Percentiles rank a stretch among this genome's conserved stretches.
Conservation (phyloP, 1,140 invertebrate genomes). For the Formica selysi region DNA sequence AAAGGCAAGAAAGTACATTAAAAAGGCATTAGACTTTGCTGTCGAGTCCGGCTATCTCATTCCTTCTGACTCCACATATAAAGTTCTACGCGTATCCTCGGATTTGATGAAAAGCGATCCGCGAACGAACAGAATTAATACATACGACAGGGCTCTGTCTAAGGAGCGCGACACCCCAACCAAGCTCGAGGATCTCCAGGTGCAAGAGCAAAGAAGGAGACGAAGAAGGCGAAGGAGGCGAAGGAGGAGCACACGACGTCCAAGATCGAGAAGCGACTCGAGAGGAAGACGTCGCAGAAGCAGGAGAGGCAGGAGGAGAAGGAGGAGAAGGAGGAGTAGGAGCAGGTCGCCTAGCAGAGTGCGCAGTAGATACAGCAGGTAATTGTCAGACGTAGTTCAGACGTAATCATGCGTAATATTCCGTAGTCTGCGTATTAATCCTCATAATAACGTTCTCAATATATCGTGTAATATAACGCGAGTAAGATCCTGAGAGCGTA, state of each 20-base stretch:
- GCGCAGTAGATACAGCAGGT: slow-evolving; percentile 52
- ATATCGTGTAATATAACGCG: background rate
- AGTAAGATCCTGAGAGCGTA: background rate
- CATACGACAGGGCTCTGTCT: slow-evolving; percentile 7
- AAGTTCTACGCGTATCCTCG: slow-evolving; percentile 76
- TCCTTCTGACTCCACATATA: slow-evolving; percentile 69
- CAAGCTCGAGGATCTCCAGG: slow-evolving; percentile 56
- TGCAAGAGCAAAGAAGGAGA: slow-evolving; percentile 59
- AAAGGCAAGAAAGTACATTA: slow-evolving; percentile 75
- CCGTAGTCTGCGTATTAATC: background rate
- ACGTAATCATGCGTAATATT: background rate
- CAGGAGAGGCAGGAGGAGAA: slow-evolving; percentile 35
- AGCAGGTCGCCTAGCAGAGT: slow-evolving; percentile 17
- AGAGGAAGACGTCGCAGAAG: slow-evolving; percentile 13
- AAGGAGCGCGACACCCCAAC: slow-evolving; percentile 13
- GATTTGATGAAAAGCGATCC: slow-evolving; percentile 64
- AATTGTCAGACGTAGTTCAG: slow-evolving; percentile 24
- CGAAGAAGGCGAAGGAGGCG: background rate
- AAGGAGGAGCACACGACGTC: background rate
- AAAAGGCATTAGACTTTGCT: slow-evolving; percentile 76
- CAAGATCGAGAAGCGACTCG: slow-evolving; percentile 33
- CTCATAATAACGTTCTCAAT: background rate
- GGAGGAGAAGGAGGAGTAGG: slow-evolving; percentile 5
- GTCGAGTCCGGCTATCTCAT: slow-evolving; percentile 76
- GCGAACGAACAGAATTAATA: background rate